Evolutionary conservation across 2,888 invertebrate genomes (phyloP), one percentile per base, ranked within the genome.

Genomic region (Hypomecis atomaria): DNA sequence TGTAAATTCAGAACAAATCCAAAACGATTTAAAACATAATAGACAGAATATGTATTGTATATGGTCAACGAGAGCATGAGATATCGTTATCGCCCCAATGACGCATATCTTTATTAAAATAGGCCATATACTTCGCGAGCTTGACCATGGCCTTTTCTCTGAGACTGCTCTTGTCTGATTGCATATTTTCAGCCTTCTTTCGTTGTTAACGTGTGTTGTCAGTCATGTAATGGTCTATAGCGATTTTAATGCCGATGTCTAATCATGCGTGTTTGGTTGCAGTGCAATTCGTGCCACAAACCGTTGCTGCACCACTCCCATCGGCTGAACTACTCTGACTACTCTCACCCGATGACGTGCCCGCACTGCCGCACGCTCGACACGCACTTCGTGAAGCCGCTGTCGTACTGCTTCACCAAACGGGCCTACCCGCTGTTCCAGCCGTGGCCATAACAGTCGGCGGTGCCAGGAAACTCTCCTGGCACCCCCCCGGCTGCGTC

Each of bases 261-360:
- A 11, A 49, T 36, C 5, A 7, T 11, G 7, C 8, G 9, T 47
- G 8, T 65, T 61, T 81, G 81, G 75, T 84, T 92, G 58, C 95
- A 98, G 96, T 99, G 99, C 94, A 98, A 97, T 94, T 95, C 95
- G 85, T 99, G 99, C 94, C 96, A 95, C 92, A 96, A 97, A 90
- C 95, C 97, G 49, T 95, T 98, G 69, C 95, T 98, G 77, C 96
- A 97, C 87, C 97, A 97, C 10, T 96, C 96, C 82, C 97, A 97
- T 87, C 95, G 96, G 82, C 93, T 98, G 76, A 97, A 97, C 92
- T 99, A 97, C 94, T 98, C 98, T 79, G 98, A 99, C 93, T 99
- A 98, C 94, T 98, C 97, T 84, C 97, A 97, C 85, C 95, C 96
- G 79, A 95, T 97, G 83, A 95, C 96, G 75, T 99, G 99, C 90